These are phyloP conservation scores for Acromyrmex charruanus DNA, from an alignment of 1,140 invertebrate species.

Conservation along the genomic window DNA sequence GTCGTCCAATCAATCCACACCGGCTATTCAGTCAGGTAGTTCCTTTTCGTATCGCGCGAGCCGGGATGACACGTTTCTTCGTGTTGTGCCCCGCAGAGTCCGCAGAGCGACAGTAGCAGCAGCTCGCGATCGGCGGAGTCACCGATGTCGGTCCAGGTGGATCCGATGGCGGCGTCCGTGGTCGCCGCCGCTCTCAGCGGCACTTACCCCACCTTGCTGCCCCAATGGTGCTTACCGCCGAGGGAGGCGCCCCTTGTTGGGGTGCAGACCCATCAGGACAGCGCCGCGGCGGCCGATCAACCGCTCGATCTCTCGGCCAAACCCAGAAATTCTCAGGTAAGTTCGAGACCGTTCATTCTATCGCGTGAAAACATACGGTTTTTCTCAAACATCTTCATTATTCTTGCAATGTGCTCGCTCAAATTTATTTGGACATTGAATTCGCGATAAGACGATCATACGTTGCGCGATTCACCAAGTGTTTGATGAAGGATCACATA, in stretches of 20 bases:
- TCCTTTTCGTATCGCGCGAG: slow-evolving; percentile 41
- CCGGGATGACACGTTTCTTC: slow-evolving; percentile 66
- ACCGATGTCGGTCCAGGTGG: slow-evolving; percentile 86
- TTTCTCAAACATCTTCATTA: slow-evolving; percentile 1
- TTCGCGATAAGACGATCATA: neutral
- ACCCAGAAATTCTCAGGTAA: slow-evolving; percentile 86
- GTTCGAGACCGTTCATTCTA: slow-evolving; percentile 28
- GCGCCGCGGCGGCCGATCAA: slow-evolving; percentile 88
- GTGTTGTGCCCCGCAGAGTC: slow-evolving; percentile 81
- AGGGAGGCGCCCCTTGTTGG: slow-evolving; percentile 85
- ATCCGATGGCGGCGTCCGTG: slow-evolving; percentile 88
- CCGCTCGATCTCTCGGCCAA: slow-evolving; percentile 94
- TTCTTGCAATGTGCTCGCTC: slow-evolving; percentile 28
- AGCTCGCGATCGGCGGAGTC: slow-evolving; percentile 86
- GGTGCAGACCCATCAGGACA: slow-evolving; percentile 86
- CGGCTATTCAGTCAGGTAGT: slow-evolving; percentile 6
- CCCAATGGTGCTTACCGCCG: slow-evolving; percentile 88
- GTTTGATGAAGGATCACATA: slow-evolving; percentile 10
- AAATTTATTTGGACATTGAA: neutral
- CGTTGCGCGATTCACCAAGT: neutral
- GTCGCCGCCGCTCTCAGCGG: slow-evolving; percentile 89
- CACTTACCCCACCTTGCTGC: slow-evolving; percentile 86
- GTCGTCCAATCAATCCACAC: slow-evolving; percentile 65
- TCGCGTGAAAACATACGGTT: neutral
- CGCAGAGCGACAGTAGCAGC: slow-evolving; percentile 86